phyloP scores from a whole-genome alignment of 2,797 vertebrate species.

The Phyllotis vaccarum region DNA sequence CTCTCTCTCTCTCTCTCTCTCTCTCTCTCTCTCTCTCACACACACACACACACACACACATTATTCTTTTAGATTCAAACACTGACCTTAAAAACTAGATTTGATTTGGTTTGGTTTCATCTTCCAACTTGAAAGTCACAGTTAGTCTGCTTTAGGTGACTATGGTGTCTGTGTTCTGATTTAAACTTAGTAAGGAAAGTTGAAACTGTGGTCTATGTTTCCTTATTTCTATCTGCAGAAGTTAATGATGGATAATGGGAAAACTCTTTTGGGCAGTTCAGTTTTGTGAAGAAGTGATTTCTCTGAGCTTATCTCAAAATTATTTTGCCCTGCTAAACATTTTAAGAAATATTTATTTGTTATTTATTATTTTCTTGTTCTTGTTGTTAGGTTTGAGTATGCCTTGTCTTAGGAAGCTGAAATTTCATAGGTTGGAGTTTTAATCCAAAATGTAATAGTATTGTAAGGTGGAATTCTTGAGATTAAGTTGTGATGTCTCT shows the following conservation, averaged over 20 bases:
- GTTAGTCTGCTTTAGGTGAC: neutral
- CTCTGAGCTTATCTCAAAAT: conserved; percentile 53
- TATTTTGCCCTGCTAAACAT: conserved; percentile 23
- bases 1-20: too few species aligned
- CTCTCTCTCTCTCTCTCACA: too few species aligned
- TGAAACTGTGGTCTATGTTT: neutral
- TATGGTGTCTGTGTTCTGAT: conserved; percentile 26
- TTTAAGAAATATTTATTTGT: conserved; percentile 11
- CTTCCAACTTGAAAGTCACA: conserved; percentile 28
- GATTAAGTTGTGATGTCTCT: neutral
- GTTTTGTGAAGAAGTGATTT: conserved; percentile 49
- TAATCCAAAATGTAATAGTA: neutral
- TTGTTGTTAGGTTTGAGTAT: neutral
- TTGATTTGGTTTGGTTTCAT: neutral
- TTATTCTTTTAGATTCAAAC: conserved; percentile 43
- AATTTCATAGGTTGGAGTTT: neutral
- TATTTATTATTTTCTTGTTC: neutral
- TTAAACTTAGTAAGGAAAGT: conserved; percentile 17
- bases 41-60: neutral
- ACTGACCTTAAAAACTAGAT: neutral
- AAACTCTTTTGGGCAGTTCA: neutral
- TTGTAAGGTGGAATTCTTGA: neutral
- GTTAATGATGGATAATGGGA: conserved; percentile 22
- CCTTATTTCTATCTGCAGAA: neutral
- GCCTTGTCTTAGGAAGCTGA: neutral